Percentiles rank a stretch among this genome's conserved stretches.
These are phyloP conservation scores for Dendrolimus kikuchii DNA, from an alignment of 1,140 invertebrate genomes.

Conservation along the genomic window DNA sequence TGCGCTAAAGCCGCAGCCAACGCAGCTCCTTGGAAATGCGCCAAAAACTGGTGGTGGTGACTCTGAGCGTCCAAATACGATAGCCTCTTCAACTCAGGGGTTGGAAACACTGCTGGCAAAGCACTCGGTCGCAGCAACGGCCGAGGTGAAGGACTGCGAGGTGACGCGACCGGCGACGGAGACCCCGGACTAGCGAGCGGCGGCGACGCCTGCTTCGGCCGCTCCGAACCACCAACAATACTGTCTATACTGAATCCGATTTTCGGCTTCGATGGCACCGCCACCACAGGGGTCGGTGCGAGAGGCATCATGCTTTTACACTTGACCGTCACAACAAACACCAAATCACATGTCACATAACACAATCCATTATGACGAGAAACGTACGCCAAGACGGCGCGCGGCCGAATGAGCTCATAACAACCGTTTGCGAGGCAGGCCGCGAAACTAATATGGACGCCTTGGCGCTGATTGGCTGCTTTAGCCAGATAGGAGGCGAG, in stretches of 20 bases:
- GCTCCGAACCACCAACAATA: conserved; percentile 83
- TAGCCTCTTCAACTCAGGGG: conserved; percentile 76
- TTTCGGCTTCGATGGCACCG: conserved; percentile 90
- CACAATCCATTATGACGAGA: conserved; percentile 65
- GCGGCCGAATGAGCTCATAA: conserved; percentile 54
- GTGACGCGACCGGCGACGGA: conserved; percentile 57
- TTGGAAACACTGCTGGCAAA: conserved; percentile 73
- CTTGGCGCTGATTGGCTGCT: conserved; percentile 36
- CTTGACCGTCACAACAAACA: conserved; percentile 54
- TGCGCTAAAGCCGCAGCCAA: conserved; percentile 78
- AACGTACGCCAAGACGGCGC: conserved; percentile 63
- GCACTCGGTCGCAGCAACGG: conserved; percentile 71
- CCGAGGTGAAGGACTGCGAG: conserved; percentile 67
- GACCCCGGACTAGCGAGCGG: conserved; percentile 69
- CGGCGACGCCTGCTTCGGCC: conserved; percentile 56
- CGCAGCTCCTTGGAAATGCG: conserved; percentile 79
- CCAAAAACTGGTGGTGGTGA: conserved; percentile 79
- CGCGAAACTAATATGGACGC: conserved; percentile 49
- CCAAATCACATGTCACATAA: conserved; percentile 60
- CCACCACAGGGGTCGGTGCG: conserved; percentile 88
- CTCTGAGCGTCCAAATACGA: conserved; percentile 72
- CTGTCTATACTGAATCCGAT: conserved; percentile 96
- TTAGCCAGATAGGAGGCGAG: conserved; percentile 30
- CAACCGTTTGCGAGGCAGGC: conserved; percentile 30
- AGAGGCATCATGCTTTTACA: conserved; percentile 85